Evolutionary conservation across 1,140 invertebrate genomes (phyloP), one percentile per base, ranked within the genome.

Genomic region (Eurosta solidaginis): DNA sequence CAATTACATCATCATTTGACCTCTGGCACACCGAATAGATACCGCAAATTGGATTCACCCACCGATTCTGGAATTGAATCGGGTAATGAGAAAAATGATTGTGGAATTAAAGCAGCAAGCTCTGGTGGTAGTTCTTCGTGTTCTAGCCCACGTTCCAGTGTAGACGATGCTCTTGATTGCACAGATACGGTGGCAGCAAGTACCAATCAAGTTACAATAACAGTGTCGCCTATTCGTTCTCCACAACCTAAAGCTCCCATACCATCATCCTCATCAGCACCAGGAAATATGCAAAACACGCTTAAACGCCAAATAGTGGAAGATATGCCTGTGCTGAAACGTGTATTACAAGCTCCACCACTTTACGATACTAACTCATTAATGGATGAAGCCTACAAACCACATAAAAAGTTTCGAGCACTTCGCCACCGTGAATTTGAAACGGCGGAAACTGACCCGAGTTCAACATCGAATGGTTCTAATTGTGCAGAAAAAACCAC

Each of bases 301-400:
- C 80, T 86, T 1, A 88, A 89, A 54, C 83, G 88, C 1, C 91
- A 90, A 77, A 90, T 91, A 50, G 92, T 94, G 14, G 95, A 97
- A 86, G 96, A 97, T 82, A 97, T 97, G 96, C 96, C 96, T 0
- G 95, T 97, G 78, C 88, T 98, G 76, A 97, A 97, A 84, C 91
- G 96, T 29, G 96, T 96, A 0, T 90, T 97, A 0, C 95, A 97
- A 86, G 96, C 96, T 1, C 96, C 96, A 1, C 96, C 96, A 0
- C 89, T 97, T 1, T 95, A 95, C 88, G 94, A 96, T 83, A 95
- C 95, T 50, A 95, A 95, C 83, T 94, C 94, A 1, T 88, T 97
- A 47, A 97, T 97, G 95, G 96, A 97, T 85, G 96, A 97, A 88
- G 96, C 96, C 1, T 97, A 97, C 89, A 96, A 96, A 83, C 95